phyloP scores from a whole-genome alignment of 2,113 vertebrate species.

The Actenoides hombroni region DNA sequence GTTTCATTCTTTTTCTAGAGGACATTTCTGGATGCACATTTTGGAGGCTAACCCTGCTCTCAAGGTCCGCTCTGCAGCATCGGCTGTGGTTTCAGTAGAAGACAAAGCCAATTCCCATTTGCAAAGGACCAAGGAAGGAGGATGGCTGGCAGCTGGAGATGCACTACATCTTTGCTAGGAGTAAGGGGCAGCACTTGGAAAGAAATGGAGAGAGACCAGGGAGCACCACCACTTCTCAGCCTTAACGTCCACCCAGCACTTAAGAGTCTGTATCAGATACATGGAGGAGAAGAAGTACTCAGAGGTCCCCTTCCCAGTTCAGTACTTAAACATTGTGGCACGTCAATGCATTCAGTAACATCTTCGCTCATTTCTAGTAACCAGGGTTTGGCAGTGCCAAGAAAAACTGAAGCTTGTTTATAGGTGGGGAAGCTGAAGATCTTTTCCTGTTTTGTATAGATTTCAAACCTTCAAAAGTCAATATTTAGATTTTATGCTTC shows the following conservation, averaged over 20 bases:
- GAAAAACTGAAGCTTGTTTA: not conserved
- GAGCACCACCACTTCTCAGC: not conserved
- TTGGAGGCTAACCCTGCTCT: too few relatives aligned
- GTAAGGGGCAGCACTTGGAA: not conserved
- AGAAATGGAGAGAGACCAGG: not conserved
- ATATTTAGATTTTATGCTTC: not conserved
- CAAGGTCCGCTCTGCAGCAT: not conserved
- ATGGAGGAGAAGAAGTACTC: not conserved
- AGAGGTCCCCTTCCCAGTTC: not conserved
- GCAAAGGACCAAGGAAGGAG: not conserved
- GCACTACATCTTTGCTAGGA: rapidly evolving
- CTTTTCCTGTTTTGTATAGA: not conserved
- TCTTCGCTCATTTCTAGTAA: not conserved
- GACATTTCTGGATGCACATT: not conserved
- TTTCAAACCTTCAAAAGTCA: not conserved
- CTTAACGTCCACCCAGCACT: not conserved
- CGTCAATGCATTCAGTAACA: not conserved
- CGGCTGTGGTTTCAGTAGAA: not conserved
- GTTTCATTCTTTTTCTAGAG: not conserved
- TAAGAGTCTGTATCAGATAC: not conserved
- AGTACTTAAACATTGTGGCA: not conserved
- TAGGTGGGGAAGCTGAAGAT: not conserved
- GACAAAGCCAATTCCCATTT: not conserved
- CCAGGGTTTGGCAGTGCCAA: not conserved
- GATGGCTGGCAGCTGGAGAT: not conserved